Evolutionary conservation across 2,113 vertebrate genomes (phyloP).

Genomic region (Felis chaus): DNA sequence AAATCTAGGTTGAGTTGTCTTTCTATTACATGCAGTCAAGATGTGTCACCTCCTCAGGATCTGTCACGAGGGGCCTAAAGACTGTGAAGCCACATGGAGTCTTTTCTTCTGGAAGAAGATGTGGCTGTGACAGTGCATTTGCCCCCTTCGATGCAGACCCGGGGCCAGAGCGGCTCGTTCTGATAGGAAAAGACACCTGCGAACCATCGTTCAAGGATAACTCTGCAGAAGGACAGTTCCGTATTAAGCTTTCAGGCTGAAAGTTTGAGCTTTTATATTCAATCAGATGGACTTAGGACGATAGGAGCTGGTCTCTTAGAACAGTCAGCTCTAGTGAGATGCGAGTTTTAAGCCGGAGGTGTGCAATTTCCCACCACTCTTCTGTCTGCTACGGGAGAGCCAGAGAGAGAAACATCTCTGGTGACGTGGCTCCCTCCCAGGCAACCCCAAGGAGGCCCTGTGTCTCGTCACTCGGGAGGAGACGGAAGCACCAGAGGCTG

Average conservation of each 20-base stretch:
- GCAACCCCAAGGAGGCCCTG: fast-evolving
- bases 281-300: background rate
- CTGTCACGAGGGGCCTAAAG: background rate
- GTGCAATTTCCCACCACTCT: background rate
- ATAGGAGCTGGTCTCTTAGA: background rate
- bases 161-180: background rate
- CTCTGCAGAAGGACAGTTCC: background rate
- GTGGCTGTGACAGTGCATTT: background rate
- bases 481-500: background rate
- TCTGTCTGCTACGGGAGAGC: fast-evolving
- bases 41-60: background rate
- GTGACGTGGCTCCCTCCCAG: background rate
- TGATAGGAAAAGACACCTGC: background rate
- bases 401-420: fast-evolving
- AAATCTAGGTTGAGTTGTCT: background rate
- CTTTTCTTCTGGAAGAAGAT: background rate
- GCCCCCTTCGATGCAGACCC: background rate
- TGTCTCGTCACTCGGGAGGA: fast-evolving
- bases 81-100: background rate
- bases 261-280: background rate
- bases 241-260: background rate
- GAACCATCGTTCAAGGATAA: background rate
- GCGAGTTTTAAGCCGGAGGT: background rate
- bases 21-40: background rate
- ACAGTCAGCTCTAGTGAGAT: background rate